These are phyloP conservation scores for Muntiacus reevesi DNA, from an alignment of 2,113 vertebrate species.

Conservation along the genomic window DNA sequence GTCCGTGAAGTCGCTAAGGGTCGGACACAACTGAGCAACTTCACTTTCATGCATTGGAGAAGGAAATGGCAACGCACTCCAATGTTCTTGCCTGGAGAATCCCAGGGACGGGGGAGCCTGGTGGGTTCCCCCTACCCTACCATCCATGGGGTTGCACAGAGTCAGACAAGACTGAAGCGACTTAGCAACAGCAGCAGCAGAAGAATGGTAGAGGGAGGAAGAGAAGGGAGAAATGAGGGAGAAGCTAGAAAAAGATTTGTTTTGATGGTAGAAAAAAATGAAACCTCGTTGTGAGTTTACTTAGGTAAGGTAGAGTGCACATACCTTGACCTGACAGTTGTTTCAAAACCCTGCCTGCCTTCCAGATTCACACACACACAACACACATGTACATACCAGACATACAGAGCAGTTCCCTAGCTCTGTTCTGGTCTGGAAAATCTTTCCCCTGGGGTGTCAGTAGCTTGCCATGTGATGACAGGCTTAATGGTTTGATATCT, in stretches of 20 bases:
- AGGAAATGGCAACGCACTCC: not conserved
- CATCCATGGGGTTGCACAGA: not conserved
- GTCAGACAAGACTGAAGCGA: not conserved
- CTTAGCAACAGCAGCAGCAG: not conserved
- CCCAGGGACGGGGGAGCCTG: not conserved
- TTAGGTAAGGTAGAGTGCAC: not conserved
- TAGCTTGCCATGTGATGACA: conserved; percentile 2
- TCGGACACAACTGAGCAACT: not conserved
- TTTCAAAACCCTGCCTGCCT: not conserved
- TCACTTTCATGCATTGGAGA: not conserved
- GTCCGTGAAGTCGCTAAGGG: not conserved
- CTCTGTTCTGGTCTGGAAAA: conserved; percentile 33
- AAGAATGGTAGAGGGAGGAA: not conserved
- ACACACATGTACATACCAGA: not conserved
- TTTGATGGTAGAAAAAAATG: not conserved
- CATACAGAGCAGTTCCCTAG: not conserved
- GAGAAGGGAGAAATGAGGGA: not conserved
- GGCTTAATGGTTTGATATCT: not conserved
- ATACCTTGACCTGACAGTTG: not conserved
- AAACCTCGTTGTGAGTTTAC: not conserved
- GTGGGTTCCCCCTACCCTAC: not conserved
- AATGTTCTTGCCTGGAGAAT: not conserved
- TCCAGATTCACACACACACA: not conserved
- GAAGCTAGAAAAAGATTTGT: not conserved
- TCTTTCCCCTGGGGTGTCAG: not conserved